These are phyloP conservation scores for Stenichneumon culpator DNA, from an alignment of 2,888 invertebrate species.

Conservation along the genomic window DNA sequence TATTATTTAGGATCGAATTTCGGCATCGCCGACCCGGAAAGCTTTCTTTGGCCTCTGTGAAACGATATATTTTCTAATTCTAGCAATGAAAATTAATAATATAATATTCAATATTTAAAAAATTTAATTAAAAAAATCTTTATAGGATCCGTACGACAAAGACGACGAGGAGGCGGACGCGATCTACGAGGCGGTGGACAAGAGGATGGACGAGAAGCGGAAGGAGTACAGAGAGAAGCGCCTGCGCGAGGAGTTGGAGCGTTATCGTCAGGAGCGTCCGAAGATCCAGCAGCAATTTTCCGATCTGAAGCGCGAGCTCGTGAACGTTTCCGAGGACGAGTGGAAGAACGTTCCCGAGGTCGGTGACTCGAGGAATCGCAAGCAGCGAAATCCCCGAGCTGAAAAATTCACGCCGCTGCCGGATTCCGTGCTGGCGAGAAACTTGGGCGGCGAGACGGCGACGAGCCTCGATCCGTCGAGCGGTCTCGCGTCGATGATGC, in stretches of 20 bases:
- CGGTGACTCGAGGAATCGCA: slow-evolving; percentile 99
- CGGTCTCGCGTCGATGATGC: slow-evolving; percentile 95
- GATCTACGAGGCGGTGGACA: slow-evolving; percentile 99
- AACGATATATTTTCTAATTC: no score
- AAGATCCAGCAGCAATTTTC: slow-evolving; percentile 99
- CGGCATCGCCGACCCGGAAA: no score
- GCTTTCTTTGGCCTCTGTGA: no score
- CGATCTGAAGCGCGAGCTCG: slow-evolving; percentile 96
- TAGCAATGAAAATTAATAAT: no score
- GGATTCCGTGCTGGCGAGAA: slow-evolving; percentile 96
- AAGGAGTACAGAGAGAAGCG: slow-evolving; percentile 97
- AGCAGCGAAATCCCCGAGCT: slow-evolving; percentile 96
- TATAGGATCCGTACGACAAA: slow-evolving; percentile 98
- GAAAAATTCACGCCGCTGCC: slow-evolving; percentile 99
- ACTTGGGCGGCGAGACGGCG: slow-evolving; percentile 93
- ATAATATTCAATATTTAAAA: no score
- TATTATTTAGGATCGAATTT: no score
- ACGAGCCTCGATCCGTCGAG: slow-evolving; percentile 93
- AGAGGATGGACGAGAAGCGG: slow-evolving; percentile 99
- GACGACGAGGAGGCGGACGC: slow-evolving; percentile 99
- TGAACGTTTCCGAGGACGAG: slow-evolving; percentile 95
- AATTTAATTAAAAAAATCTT: no score
- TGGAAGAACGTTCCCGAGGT: slow-evolving; percentile 99
- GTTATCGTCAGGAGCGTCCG: slow-evolving; percentile 98
- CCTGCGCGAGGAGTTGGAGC: slow-evolving; percentile 96